phyloP scores from a whole-genome alignment of 2,797 vertebrate species.

The Sarcoramphus papa region DNA sequence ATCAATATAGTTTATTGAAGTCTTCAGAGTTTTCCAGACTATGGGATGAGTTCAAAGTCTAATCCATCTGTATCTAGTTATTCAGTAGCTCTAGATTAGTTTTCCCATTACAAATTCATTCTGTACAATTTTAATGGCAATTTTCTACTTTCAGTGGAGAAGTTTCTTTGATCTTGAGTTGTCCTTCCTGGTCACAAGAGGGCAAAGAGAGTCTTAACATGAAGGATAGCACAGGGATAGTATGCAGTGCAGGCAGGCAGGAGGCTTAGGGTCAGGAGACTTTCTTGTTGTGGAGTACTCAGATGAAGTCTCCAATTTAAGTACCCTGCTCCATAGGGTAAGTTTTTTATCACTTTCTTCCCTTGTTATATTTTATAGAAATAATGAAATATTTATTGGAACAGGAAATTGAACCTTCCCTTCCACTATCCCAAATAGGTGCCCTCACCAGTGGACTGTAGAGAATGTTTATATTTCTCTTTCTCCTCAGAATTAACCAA shows the following conservation, averaged over 20 bases:
- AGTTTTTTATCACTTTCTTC: not conserved
- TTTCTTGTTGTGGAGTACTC: not conserved
- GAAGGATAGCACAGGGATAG: not conserved
- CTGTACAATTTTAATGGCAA: not conserved
- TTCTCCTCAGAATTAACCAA: not conserved
- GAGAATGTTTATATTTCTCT: not conserved
- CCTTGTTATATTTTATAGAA: not conserved
- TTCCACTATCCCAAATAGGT: not conserved
- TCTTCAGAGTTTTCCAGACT: not conserved
- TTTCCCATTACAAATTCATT: not conserved
- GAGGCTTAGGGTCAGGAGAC: not conserved
- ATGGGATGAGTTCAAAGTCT: not conserved
- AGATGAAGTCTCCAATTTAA: not conserved
- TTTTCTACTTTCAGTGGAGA: not conserved
- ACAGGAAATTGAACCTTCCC: not conserved
- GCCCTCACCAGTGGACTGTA: not conserved
- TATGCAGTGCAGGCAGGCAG: accelerated
- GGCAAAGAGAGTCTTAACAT: not conserved
- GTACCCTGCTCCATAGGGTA: not conserved
- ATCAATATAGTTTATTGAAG: not conserved
- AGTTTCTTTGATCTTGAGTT: not conserved
- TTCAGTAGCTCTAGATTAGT: not conserved
- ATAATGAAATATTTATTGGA: not conserved
- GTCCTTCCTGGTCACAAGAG: not conserved
- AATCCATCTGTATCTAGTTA: not conserved